Conservation (phyloP, 2,888 invertebrate genomes). For the Dermolepida albohirtum region DNA sequence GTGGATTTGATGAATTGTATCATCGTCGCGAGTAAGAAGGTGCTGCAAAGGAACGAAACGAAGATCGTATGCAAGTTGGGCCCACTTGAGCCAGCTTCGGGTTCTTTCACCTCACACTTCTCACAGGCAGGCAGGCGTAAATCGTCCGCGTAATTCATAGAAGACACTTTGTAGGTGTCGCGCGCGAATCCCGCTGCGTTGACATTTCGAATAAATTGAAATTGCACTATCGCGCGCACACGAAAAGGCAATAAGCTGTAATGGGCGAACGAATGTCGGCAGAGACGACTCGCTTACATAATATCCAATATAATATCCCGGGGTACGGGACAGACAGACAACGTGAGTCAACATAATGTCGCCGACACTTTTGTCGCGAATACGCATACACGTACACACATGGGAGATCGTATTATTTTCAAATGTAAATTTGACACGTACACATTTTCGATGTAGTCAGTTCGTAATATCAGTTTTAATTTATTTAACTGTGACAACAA, state of each 20-base stretch:
- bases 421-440: constrained; percentile 16
- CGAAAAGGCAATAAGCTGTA: constrained; percentile 43
- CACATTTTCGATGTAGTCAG: constrained; percentile 2
- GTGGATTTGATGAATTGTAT: too few species aligned
- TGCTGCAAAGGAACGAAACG: too few species aligned
- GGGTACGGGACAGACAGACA: neutral
- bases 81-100: neutral
- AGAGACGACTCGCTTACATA: constrained; percentile 20
- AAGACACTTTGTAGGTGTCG: constrained; percentile 48
- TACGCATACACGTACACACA: neutral
- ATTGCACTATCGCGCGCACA: constrained; percentile 41
- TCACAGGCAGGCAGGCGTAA: constrained; percentile 31
- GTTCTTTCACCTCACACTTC: constrained; percentile 41
- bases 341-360: neutral
- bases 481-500: constrained; percentile 15
- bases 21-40: too few species aligned
- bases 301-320: constrained; percentile 3
- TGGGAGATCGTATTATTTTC: constrained; percentile 7
- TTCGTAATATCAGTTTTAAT: constrained; percentile 13
- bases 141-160: constrained; percentile 44
- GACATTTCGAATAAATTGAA: constrained; percentile 51
- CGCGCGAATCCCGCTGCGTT: constrained; percentile 49
- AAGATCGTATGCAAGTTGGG: neutral
- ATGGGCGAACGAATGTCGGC: constrained; percentile 4
- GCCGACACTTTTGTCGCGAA: too few species aligned